Evolutionary conservation across 2,797 vertebrate species (phyloP), one percentile per base, ranked within the genome.

Genomic region (Smutsia temminckii): DNA sequence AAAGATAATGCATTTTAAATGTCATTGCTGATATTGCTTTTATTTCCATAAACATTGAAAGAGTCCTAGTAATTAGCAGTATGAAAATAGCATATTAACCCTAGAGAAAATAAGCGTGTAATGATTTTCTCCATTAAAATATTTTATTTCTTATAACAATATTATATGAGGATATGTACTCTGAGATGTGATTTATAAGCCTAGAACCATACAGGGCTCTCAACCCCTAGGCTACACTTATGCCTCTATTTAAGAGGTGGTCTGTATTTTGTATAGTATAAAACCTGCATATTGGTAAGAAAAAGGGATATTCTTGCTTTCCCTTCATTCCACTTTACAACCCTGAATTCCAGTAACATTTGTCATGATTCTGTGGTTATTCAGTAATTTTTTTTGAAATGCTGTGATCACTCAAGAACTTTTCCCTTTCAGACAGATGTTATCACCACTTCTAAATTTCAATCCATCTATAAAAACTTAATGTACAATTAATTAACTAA

Each of bases 1-100:
- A 94, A 95, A 96, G 72, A 96, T 66, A 96, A 97, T 91, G 34
- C 51, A 95, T 85, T 98, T 96, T 80, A 98, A 97, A 89, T 96
- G 91, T 93, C 89, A 96, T 46, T 66, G 25, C 17, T 78, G 40
- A 79, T 23, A 89, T 96, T 96, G 81, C 63, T 27, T 72, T 91
- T 79, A 32, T 85, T 91, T 81, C 51, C 6, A 97, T 75, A 46
- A 69, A 80, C 1, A 5, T 66, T 88, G 94, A 78, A 57, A 89
- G 20, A 29, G 53, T 85, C 72, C 27, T 27, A 86, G 88, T 66
- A 89, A 75, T 66, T 77, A 75, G 81, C 16, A 87, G 3, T 25
- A 83, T 34, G 5, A 81, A 37, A 97, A 95, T 57, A 53, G 40
- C 75, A 1, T 53, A 32, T 68, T 86, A 32, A 42, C 42, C 40